These are phyloP conservation scores for Salpingus planirostris DNA, from an alignment of 2,888 invertebrate genomes.

Conservation along the genomic window DNA sequence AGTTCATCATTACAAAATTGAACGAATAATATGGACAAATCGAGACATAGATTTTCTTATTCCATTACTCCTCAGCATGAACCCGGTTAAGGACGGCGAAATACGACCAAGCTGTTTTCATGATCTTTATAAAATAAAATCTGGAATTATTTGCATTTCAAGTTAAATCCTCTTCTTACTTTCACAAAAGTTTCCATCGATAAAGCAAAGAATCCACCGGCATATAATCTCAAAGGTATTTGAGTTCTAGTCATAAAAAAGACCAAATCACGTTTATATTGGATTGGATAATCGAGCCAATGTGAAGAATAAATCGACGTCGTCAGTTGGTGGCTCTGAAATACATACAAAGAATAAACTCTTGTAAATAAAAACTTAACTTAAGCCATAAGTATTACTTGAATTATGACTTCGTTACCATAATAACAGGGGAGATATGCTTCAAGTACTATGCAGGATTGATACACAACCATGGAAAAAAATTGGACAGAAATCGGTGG, in stretches of 20 bases:
- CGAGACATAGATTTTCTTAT: no score
- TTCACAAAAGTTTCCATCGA: slow-evolving; percentile 46
- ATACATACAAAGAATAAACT: slow-evolving; percentile 3
- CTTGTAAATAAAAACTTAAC: neutral
- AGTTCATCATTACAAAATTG: no score
- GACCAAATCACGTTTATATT: slow-evolving; percentile 40
- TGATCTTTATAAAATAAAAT: slow-evolving; percentile 49
- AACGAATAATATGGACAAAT: no score
- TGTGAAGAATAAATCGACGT: slow-evolving; percentile 42
- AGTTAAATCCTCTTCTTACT: slow-evolving; percentile 32
- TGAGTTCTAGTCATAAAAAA: slow-evolving; percentile 43
- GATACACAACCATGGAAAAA: slow-evolving; percentile 46
- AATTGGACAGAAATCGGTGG: slow-evolving; percentile 24
- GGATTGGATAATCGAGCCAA: slow-evolving; percentile 33
- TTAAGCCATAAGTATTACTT: slow-evolving; percentile 36
- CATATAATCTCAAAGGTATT: slow-evolving; percentile 44
- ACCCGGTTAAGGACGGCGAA: slow-evolving; percentile 40
- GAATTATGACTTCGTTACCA: slow-evolving; percentile 48
- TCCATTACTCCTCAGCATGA: slow-evolving; percentile 4
- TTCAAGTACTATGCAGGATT: slow-evolving; percentile 47
- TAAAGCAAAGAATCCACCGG: slow-evolving; percentile 44
- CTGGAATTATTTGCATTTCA: neutral
- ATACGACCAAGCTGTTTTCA: slow-evolving; percentile 49
- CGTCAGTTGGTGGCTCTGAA: slow-evolving; percentile 42
- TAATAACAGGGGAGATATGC: slow-evolving; percentile 50